Base-by-base conservation (phyloP, 2,113 vertebrate species). In the Centropus unirufus region DNA sequence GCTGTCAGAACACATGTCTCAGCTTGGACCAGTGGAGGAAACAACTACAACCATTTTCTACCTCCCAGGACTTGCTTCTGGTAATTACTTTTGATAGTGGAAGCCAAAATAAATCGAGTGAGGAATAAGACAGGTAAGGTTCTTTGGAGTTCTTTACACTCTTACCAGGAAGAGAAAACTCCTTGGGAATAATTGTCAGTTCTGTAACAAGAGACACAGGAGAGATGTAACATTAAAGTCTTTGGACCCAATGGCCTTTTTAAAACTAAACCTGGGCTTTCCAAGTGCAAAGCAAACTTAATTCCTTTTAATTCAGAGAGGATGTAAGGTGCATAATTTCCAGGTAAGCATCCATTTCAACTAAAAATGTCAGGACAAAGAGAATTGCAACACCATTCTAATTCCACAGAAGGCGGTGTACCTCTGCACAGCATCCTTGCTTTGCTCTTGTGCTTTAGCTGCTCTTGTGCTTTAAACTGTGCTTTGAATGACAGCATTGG, bases 291-390 rank as follows among this genome's bases (percentile, higher is more conserved):
- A 93, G 54, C 49, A 83, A 70, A 81, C 27, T 61, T 57, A 57
- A 80, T 57, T 83, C 49, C 20, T 82, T 94, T 59, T 49, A 95
- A 83, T 88, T 86, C 51, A 79, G 67, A 89, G 49, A 84, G n/a
- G 29, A 34, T 30, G 10, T 9, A 68, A 34, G 13, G 26, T 55
- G 12, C 58, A 23, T 18, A 70, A 5, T 42, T 81, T 87, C 74
- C 44, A 77, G 46, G 22, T 14, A 79, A 85, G 36, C 58, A 85
- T 70, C 21, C 30, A 63, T 27, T 61, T 87, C 74, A 92, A 89
- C 21, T 6, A 79, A 78, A 85, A 84, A 16, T 14, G 8, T 61
- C 32, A 72, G 9, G 23, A 58, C 12, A 30, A 76, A 76, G 11
- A n/a, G 16, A 58, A 42, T 84, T 81, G 75, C 89, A 77, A 72